Conservation (phyloP, 2,888 invertebrate genomes). For the Anodontia alba region DNA sequence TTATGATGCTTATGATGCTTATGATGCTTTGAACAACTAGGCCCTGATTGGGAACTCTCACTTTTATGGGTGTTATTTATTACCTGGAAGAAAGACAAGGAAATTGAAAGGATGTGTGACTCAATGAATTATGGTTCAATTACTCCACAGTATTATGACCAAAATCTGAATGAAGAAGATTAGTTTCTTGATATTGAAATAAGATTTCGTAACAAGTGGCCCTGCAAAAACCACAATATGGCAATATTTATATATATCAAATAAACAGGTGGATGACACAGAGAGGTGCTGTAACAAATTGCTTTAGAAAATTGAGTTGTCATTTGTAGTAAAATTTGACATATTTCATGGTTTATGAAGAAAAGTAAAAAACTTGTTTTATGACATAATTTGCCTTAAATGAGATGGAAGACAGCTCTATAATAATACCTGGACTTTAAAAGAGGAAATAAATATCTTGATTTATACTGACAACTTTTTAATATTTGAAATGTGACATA, state of each 20-base stretch:
- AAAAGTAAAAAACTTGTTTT: background rate
- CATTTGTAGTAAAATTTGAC: slow-evolving; percentile 2
- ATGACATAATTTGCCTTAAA: background rate
- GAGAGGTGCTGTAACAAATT: background rate
- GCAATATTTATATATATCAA: background rate
- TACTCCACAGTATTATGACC: too few relatives aligned
- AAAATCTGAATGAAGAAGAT: too few relatives aligned
- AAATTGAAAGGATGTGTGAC: too few relatives aligned
- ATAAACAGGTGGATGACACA: background rate
- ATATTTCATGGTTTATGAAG: background rate
- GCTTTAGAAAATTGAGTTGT: background rate
- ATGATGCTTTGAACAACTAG: too few relatives aligned
- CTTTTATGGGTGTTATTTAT: too few relatives aligned
- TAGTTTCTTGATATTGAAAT: too few relatives aligned
- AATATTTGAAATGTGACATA: background rate
- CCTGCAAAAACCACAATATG: too few relatives aligned
- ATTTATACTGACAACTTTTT: slow-evolving; percentile 5
- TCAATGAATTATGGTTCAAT: too few relatives aligned
- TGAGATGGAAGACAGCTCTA: background rate
- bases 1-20: too few relatives aligned
- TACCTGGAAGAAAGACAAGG: too few relatives aligned
- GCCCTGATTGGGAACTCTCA: too few relatives aligned
- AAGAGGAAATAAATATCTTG: background rate
- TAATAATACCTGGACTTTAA: background rate
- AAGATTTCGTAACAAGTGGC: too few relatives aligned